These are phyloP conservation scores for Heliocidaris tuberculata DNA, from an alignment of 35 echinoderm and acorn worm species.

Conservation along the genomic window DNA sequence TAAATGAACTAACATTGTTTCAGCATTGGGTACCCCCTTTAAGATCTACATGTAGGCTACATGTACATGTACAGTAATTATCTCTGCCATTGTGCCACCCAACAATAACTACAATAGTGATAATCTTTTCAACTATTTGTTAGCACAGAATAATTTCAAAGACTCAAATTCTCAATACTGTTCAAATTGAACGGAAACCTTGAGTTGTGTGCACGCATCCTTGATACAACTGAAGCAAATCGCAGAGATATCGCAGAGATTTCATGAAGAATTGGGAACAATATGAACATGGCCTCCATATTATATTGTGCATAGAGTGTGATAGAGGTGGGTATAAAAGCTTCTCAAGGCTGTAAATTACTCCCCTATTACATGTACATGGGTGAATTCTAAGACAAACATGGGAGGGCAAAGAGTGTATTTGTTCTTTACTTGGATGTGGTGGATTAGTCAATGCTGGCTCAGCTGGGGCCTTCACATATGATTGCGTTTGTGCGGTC, in stretches of 20 bases:
- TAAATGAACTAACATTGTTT: too few relatives aligned
- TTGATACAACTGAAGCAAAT: background rate
- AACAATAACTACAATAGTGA: too few relatives aligned
- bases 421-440: background rate
- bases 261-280: background rate
- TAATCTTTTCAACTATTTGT: background rate
- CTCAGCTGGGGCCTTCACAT: background rate
- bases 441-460: background rate
- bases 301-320: background rate
- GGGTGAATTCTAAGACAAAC: conserved; percentile 6
- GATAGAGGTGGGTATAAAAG: conserved; percentile 1
- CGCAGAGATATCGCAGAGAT: background rate
- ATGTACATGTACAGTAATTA: too few relatives aligned
- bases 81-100: too few relatives aligned
- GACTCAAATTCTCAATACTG: background rate
- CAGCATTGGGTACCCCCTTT: too few relatives aligned
- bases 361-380: background rate
- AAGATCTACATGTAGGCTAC: too few relatives aligned
- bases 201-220: background rate
- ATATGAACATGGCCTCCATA: conserved; percentile 1
- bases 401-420: conserved; percentile 1
- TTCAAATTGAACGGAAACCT: background rate
- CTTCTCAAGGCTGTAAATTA: conserved; percentile 11
- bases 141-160: background rate
- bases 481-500: background rate